Percentiles rank a stretch among this genome's conserved stretches.
These are phyloP conservation scores for Emys orbicularis DNA, from an alignment of 2,797 vertebrate species.

Conservation along the genomic window DNA sequence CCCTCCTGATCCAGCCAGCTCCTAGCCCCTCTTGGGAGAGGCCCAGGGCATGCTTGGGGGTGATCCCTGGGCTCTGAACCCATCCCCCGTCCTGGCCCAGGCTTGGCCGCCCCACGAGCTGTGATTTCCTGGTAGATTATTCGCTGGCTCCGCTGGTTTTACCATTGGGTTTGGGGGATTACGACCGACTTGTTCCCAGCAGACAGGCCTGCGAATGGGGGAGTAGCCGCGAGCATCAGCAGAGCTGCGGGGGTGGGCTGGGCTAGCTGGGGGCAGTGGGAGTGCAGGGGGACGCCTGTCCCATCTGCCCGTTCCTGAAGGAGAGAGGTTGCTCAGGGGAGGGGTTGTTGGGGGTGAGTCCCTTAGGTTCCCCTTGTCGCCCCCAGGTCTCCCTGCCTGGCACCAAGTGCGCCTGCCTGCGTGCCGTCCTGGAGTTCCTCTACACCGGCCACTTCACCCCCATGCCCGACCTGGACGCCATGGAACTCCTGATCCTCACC, in stretches of 20 bases:
- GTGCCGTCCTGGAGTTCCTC: slow-evolving; percentile 90
- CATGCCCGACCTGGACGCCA: slow-evolving; percentile 85
- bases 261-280: no score
- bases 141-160: no score
- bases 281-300: not conserved
- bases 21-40: no score
- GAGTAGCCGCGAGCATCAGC: not conserved
- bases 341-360: not conserved
- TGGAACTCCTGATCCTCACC: slow-evolving; percentile 89
- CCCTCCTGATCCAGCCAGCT: not conserved
- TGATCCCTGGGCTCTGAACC: no score
- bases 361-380: not conserved
- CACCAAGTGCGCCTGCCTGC: slow-evolving; percentile 88
- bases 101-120: not conserved
- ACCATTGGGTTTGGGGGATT: no score
- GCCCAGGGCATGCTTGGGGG: no score
- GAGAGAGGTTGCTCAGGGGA: no score
- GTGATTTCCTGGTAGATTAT: not conserved
- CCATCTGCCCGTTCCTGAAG: not conserved
- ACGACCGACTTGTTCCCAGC: not conserved
- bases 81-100: no score
- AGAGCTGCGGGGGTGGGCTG: not conserved
- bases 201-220: no score
- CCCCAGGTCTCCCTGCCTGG: slow-evolving; percentile 89
- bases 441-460: slow-evolving; percentile 89